Conservation (phyloP, 2,113 vertebrate species). For the Capreolus pygargus region DNA sequence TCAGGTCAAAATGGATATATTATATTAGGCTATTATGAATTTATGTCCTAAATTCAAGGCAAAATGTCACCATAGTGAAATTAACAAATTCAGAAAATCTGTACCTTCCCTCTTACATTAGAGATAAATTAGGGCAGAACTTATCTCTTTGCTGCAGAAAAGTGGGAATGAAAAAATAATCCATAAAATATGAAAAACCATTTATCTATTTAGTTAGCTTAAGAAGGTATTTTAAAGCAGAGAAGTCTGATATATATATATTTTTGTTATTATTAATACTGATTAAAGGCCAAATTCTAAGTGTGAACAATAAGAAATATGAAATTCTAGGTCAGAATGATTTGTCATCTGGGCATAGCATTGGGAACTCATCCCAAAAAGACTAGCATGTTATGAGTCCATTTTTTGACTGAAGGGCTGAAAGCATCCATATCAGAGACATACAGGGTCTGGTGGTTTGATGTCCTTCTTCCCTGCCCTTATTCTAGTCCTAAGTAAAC, state of each 20-base stretch:
- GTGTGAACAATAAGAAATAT: not conserved
- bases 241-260: not conserved
- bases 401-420: not conserved
- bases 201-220: not conserved
- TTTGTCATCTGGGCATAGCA: not conserved
- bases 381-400: not conserved
- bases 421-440: not conserved
- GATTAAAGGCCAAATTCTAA: not conserved
- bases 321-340: not conserved
- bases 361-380: not conserved
- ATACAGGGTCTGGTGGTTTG: not conserved
- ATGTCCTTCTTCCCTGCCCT: not conserved
- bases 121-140: not conserved
- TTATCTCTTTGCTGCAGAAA: not conserved
- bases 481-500: not conserved
- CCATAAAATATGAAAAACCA: conserved; percentile 8
- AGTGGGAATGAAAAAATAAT: not conserved
- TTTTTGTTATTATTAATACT: conserved; percentile 13
- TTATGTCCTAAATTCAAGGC: not conserved
- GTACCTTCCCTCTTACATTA: not conserved
- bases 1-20: not conserved
- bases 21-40: not conserved
- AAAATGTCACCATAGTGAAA: conserved; percentile 12
- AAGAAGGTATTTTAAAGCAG: not conserved
- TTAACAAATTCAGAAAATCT: not conserved